Conservation (phyloP, 1,140 invertebrate species). For the Copidosoma floridanum region DNA sequence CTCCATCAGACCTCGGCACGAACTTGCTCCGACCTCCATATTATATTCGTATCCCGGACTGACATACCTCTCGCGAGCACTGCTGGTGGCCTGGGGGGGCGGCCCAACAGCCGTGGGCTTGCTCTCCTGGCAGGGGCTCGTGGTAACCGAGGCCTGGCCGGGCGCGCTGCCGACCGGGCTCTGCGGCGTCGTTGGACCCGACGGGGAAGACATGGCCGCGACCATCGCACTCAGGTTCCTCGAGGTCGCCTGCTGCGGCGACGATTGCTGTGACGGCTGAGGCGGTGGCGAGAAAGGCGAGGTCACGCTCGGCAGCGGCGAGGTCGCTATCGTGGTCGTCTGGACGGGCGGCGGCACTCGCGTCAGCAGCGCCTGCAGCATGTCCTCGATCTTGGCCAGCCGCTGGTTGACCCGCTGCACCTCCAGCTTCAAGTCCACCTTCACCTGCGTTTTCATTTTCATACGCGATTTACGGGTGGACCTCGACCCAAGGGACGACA, state of each 20-base stretch:
- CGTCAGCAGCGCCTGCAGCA: constrained; percentile 70
- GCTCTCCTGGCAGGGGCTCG: background rate
- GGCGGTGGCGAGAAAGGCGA: constrained; percentile 30
- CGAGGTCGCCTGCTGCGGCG: constrained; percentile 31
- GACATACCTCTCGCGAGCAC: constrained; percentile 14
- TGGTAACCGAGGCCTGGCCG: background rate
- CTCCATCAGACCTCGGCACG: too few relatives aligned
- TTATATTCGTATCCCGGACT: too few relatives aligned
- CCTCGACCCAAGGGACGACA: too few relatives aligned
- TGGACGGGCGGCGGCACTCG: constrained; percentile 48
- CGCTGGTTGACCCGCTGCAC: constrained; percentile 81
- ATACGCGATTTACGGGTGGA: too few relatives aligned
- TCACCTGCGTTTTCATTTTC: constrained; percentile 49
- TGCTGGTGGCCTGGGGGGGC: background rate
- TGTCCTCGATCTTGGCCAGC: constrained; percentile 77
- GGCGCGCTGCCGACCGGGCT: background rate
- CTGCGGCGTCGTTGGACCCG: background rate
- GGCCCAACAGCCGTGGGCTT: background rate
- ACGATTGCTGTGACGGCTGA: constrained; percentile 34
- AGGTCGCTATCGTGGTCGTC: constrained; percentile 1
- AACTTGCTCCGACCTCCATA: too few relatives aligned
- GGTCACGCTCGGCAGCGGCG: constrained; percentile 16
- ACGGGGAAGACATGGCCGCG: constrained; percentile 32
- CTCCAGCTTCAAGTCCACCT: constrained; percentile 82
- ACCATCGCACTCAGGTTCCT: constrained; percentile 33